A percentile compares a stretch with the other conserved stretches of the same genome.
Conservation (phyloP, 2,113 vertebrate species). For the Chionis minor region DNA sequence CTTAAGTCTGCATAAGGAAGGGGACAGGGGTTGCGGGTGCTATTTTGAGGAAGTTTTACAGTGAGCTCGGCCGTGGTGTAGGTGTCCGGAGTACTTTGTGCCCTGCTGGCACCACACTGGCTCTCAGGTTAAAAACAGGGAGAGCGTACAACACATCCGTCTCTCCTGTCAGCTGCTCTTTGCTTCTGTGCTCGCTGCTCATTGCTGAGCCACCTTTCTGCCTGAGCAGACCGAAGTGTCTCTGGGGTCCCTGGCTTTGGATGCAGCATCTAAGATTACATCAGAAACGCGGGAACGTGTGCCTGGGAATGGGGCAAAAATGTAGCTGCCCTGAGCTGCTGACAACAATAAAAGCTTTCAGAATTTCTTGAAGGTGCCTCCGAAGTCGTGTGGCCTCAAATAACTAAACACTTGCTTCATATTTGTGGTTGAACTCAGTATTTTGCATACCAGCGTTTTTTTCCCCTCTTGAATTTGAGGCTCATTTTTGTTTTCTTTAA, state of each 20-base stretch:
- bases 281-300: not conserved
- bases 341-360: conserved; percentile 36
- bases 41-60: not conserved
- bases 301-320: not conserved
- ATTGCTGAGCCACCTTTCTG: not conserved
- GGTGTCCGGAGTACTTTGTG: not conserved
- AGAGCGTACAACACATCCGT: rapidly evolving
- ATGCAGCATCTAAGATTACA: not conserved
- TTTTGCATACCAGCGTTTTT: conserved; percentile 58
- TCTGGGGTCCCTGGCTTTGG: not conserved
- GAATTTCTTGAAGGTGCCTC: conserved; percentile 26
- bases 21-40: not conserved
- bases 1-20: not conserved
- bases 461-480: conserved; percentile 14
- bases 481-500: conserved; percentile 41
- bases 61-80: not conserved
- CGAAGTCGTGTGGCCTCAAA: not conserved
- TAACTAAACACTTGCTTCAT: conserved; percentile 44
- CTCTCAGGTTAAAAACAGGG: rapidly evolving
- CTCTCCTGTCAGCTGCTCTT: not conserved
- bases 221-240: not conserved
- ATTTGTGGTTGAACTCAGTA: conserved; percentile 62
- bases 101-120: not conserved
- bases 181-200: not conserved
- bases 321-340: not conserved